Base-by-base conservation (phyloP, 2,888 invertebrate species). In the Leptodirus hochenwartii region DNA sequence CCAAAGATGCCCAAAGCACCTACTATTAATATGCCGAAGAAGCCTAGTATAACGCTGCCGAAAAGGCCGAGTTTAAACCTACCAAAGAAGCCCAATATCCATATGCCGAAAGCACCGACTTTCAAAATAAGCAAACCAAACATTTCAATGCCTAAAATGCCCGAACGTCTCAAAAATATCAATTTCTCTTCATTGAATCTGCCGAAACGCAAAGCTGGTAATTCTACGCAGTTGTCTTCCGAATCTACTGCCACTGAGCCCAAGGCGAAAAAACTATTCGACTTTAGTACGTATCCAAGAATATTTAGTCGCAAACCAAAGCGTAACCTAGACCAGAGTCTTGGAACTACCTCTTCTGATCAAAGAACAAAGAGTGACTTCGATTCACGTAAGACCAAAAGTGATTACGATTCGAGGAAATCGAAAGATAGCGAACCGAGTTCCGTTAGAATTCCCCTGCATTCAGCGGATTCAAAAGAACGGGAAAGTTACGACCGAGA, bases 211-310 rank as follows among this genome's bases (percentile, higher is more conserved):
- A 25, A 25, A 14, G 36, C n/a, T n/a, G n/a, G n/a, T n/a, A n/a
- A n/a, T n/a, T n/a, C n/a, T n/a, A n/a, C 59, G 30, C 65, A 64
- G 20, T 47, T 49, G 32, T 56, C 59, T 29, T 66, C 64, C 24
- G 62, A 64, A 41, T 59, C 62, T 5, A 56, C 58, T 17, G 55
- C 53, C 14, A 61, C 61, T 26, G 60, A 63, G 24, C 59, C 60
- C 26, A 65, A 64, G 41, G n/a, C n/a, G n/a, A 68, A 64, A 43
- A 66, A 64, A 41, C 59, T 65, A 38, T 76, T 80, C 45, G 77
- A 78, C 51, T 71, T 77, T 38, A 69, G 70, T 41, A 82, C 84
- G 1, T 81, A 77, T 47, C 84, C 84, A 1, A 66, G 81, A 41
- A 63, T 82, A 39, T 70, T 74, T 43, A 53, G 50, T 34, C 56